phyloP scores from a whole-genome alignment of 2,888 invertebrate species.

The Tachina lurida region DNA sequence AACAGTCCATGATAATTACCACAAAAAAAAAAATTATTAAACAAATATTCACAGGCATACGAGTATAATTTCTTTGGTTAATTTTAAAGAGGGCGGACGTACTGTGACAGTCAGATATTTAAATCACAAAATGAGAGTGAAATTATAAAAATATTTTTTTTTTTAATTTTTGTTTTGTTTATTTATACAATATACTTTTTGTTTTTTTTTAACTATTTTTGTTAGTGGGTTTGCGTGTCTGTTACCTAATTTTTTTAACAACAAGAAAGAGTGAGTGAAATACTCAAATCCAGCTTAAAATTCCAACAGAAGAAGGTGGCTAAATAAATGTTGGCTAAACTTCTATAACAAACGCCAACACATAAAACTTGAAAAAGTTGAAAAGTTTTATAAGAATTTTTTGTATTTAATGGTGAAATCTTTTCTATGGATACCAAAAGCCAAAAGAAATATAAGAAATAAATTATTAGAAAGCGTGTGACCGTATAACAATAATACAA shows the following conservation, averaged over 20 bases:
- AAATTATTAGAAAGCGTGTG: conserved; percentile 61
- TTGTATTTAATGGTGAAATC: conserved; percentile 56
- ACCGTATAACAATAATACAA: conserved; percentile 42
- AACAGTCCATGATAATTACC: background rate
- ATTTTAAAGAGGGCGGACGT: background rate
- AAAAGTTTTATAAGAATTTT: conserved; percentile 56
- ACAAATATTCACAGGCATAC: conserved; percentile 61
- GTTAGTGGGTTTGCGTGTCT: background rate
- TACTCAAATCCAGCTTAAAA: background rate
- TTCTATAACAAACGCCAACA: conserved; percentile 9
- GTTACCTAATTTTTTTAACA: conserved; percentile 56
- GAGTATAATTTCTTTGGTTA: background rate
- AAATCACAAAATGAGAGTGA: conserved; percentile 44
- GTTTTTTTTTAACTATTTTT: no score
- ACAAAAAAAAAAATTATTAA: conserved; percentile 32
- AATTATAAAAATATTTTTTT: conserved; percentile 26
- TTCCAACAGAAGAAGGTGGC: conserved; percentile 14
- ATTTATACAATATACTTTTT: background rate
- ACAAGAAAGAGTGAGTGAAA: background rate
- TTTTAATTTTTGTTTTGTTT: background rate
- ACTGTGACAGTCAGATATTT: background rate
- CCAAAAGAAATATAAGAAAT: conserved; percentile 9
- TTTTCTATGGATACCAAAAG: conserved; percentile 26
- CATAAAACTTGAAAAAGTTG: conserved; percentile 43
- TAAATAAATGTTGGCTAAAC: background rate